phyloP scores from a whole-genome alignment of 2,888 invertebrate species.

The Synergus gifuensis region DNA sequence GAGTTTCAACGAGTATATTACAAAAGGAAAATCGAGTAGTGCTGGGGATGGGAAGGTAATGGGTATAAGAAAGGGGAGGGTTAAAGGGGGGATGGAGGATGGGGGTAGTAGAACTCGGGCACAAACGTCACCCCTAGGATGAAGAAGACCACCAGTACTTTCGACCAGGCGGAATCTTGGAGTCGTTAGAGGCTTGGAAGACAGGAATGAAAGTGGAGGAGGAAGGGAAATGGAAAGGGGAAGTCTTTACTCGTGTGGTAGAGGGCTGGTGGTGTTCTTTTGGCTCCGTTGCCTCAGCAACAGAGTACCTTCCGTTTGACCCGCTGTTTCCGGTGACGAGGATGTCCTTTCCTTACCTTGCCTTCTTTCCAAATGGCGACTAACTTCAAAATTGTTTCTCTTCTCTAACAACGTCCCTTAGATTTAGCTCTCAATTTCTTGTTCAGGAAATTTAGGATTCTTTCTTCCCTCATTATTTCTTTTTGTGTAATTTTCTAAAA shows the following conservation, averaged over 20 bases:
- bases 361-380: slow-evolving; percentile 49
- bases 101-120: background rate
- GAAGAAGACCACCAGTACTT: slow-evolving; percentile 39
- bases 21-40: slow-evolving; percentile 33
- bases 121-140: background rate
- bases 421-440: background rate
- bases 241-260: slow-evolving; percentile 52
- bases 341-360: slow-evolving; percentile 63
- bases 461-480: too few species aligned
- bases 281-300: slow-evolving; percentile 71
- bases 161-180: slow-evolving; percentile 38
- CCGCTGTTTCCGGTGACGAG: slow-evolving; percentile 70
- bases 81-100: background rate
- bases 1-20: slow-evolving; percentile 31
- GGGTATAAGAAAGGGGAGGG: background rate
- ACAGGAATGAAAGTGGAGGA: slow-evolving; percentile 38
- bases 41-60: background rate
- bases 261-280: slow-evolving; percentile 61
- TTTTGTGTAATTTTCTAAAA: too few species aligned
- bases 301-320: slow-evolving; percentile 73
- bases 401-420: background rate
- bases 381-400: slow-evolving; percentile 36
- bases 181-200: slow-evolving; percentile 39
- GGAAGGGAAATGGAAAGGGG: slow-evolving; percentile 45
- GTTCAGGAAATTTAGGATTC: background rate